Conservation (phyloP, 2,797 vertebrate species). For the Craterocephalus amniculus region DNA sequence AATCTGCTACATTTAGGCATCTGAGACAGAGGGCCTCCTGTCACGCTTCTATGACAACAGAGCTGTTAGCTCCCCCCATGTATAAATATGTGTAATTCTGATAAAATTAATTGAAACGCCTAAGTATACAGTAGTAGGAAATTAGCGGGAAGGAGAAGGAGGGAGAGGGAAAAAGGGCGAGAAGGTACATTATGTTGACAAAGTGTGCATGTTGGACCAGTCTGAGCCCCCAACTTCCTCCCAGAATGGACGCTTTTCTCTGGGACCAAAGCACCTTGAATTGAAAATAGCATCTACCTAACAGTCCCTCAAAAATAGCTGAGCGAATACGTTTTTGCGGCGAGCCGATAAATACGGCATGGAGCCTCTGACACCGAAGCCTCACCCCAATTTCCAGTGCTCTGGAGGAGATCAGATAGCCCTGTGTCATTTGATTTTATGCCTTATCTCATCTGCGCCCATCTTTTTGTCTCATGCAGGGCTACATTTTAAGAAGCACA, state of each 20-base stretch:
- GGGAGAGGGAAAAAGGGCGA: conserved; percentile 42
- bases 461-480: conserved; percentile 81
- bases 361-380: conserved; percentile 79
- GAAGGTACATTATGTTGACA: conserved; percentile 57
- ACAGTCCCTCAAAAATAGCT: conserved; percentile 77
- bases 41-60: conserved; percentile 78
- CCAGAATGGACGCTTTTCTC: conserved; percentile 54
- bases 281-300: conserved; percentile 77
- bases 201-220: conserved; percentile 59
- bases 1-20: conserved; percentile 79
- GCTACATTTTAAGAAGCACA: conserved; percentile 76
- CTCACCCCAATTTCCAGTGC: conserved; percentile 83
- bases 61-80: conserved; percentile 75
- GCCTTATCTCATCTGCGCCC: conserved; percentile 78
- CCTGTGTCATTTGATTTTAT: conserved; percentile 81
- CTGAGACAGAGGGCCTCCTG: conserved; percentile 75
- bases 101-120: conserved; percentile 85
- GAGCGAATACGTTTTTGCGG: conserved; percentile 74
- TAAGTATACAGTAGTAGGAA: conserved; percentile 76
- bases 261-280: conserved; percentile 72
- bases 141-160: conserved; percentile 46
- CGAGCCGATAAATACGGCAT: conserved; percentile 77
- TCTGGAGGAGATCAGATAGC: conserved; percentile 82
- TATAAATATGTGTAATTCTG: conserved; percentile 86
- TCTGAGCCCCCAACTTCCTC: conserved; percentile 54